Conservation (phyloP, 2,113 vertebrate species). For the Cebus imitator region DNA sequence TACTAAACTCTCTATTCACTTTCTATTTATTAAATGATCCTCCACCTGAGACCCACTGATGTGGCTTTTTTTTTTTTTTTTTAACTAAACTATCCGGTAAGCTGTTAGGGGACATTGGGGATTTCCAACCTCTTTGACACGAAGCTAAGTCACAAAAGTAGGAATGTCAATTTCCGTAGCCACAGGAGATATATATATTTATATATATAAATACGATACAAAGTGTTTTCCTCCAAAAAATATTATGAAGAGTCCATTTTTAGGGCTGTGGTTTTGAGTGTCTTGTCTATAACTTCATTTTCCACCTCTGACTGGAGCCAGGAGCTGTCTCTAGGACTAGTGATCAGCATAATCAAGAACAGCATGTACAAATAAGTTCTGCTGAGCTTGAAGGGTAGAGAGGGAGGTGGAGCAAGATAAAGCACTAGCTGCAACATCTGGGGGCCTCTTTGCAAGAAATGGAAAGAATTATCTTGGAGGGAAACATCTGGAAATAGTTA, state of each 20-base stretch:
- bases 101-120: background rate
- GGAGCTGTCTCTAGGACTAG: background rate
- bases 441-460: background rate
- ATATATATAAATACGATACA: background rate
- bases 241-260: background rate
- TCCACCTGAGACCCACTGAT: background rate
- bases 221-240: background rate
- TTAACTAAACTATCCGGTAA: background rate
- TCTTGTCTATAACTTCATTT: background rate
- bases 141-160: background rate
- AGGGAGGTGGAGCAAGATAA: background rate
- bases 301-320: background rate
- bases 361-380: constrained; percentile 3
- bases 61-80: background rate
- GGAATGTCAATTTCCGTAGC: background rate
- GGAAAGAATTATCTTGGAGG: background rate
- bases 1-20: background rate
- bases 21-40: background rate
- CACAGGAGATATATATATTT: background rate
- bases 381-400: background rate
- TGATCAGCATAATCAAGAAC: constrained; percentile 27
- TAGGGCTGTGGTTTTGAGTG: background rate
- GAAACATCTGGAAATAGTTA: constrained; percentile 54
- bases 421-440: background rate
- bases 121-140: constrained; percentile 28